Evolutionary conservation across 2,797 vertebrate genomes (phyloP), one percentile per base, ranked within the genome.

Genomic region (Sylvia borin): DNA sequence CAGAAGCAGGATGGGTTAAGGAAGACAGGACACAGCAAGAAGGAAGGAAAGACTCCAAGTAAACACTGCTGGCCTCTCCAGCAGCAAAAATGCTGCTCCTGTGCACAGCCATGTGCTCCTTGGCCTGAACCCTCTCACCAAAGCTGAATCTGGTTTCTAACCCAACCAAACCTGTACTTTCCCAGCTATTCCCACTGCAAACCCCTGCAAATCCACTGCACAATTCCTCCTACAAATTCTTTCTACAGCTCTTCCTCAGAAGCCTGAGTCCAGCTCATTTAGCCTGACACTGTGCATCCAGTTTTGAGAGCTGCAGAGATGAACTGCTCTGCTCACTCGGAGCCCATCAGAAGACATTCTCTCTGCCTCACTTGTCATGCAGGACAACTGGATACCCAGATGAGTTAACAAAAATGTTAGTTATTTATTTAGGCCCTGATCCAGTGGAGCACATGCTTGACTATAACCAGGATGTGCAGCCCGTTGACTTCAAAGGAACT

Each of bases 341-440:
- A 85, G 78, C 54, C 79, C 93, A 93, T 94, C 93, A 95, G 80
- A 80, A 91, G 75, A 65, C 57, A 95, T 93, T 91, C 84, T 27
- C 67, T 89, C 89, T 83, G 94, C 83, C 90, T 95, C 90, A 45
- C 92, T 85, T 96, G 95, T 96, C 94, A 83, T 68, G 80, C 88
- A 90, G 88, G 90, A 94, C 93, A 96, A 95, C 67, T 95, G 90
- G 92, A 94, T 92, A 92, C 61, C 47, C 83, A 95, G 94, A 96
- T 93, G 92, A 95, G 71, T 92, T 92, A 86, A 94, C 92, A 96
- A 92, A 95, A 93, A 87, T 82, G 85, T 79, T 85, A 88, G 85
- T 70, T 96, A 92, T 96, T 97, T 95, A 62, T 91, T 96, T 97
- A 97, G 94, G 95, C 92, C n/a, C 60, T n/a, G 92, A 74, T 91